phyloP scores from a whole-genome alignment of 2,797 vertebrate genomes.

The Gallinago nigripennis region DNA sequence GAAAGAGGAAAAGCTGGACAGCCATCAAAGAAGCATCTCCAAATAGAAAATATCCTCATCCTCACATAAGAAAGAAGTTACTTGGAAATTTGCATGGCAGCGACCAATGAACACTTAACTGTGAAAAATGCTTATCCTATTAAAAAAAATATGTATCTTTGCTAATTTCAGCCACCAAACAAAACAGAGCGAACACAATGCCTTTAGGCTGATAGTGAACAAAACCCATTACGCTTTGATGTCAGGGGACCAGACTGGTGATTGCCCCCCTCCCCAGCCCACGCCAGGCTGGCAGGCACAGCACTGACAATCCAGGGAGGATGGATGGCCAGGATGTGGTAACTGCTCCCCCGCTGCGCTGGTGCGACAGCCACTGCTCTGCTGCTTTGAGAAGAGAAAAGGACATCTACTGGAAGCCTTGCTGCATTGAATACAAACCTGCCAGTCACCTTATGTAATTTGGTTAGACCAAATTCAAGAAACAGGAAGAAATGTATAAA shows the following conservation, averaged over 20 bases:
- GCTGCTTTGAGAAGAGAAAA: background rate
- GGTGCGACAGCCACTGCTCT: background rate
- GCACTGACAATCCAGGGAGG: conserved; percentile 9
- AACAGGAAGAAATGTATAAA: background rate
- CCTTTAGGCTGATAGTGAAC: background rate
- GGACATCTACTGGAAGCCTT: conserved; percentile 22
- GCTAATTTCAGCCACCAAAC: background rate
- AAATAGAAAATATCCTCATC: background rate
- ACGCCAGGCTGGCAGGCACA: background rate
- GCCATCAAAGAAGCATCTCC: background rate
- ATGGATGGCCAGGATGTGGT: background rate
- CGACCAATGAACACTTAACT: conserved; percentile 12
- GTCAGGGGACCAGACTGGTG: background rate
- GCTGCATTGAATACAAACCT: background rate
- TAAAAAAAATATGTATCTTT: background rate
- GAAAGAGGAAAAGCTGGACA: background rate
- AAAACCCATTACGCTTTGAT: background rate
- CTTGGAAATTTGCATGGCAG: background rate
- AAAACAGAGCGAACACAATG: background rate
- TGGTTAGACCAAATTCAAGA: conserved; percentile 14
- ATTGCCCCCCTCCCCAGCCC: background rate
- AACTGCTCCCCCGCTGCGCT: background rate
- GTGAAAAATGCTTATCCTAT: background rate
- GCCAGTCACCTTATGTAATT: background rate
- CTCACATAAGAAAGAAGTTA: background rate